phyloP scores from a whole-genome alignment of 2,888 invertebrate species.

The Nudaria mundana region DNA sequence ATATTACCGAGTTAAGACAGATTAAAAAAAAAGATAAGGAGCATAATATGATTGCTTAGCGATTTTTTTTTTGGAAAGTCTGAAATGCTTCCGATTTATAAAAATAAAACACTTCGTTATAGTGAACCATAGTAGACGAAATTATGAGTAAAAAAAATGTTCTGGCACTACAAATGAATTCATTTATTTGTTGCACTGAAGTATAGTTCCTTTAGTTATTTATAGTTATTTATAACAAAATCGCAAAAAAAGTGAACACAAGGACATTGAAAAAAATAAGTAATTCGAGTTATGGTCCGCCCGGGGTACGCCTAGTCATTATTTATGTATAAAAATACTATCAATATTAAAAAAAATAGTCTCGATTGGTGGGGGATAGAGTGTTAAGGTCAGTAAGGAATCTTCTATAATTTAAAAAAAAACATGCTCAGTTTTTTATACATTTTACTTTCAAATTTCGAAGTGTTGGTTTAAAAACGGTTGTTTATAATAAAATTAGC shows the following conservation, averaged over 20 bases:
- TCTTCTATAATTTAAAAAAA: slow-evolving; percentile 36
- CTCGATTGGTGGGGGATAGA: slow-evolving; percentile 52
- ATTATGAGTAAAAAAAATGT: slow-evolving; percentile 26
- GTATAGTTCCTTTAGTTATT: slow-evolving; percentile 79
- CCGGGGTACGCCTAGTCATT: slow-evolving; percentile 78
- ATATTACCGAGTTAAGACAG: slow-evolving; percentile 62
- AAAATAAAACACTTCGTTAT: slow-evolving; percentile 41
- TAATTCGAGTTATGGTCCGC: slow-evolving; percentile 66
- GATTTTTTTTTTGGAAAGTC: slow-evolving; percentile 56
- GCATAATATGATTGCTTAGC: slow-evolving; percentile 61
- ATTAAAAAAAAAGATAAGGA: slow-evolving; percentile 46
- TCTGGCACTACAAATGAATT: slow-evolving; percentile 27
- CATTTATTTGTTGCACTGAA: slow-evolving; percentile 65
- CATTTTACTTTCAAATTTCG: slow-evolving; percentile 23
- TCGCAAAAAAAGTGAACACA: slow-evolving; percentile 44
- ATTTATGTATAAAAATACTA: slow-evolving; percentile 68
- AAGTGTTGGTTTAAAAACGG: slow-evolving; percentile 23
- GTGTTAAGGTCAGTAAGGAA: slow-evolving; percentile 37
- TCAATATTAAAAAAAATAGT: slow-evolving; percentile 58
- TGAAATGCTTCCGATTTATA: slow-evolving; percentile 56
- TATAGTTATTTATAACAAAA: slow-evolving; percentile 66
- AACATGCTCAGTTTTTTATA: slow-evolving; percentile 45
- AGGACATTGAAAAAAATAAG: slow-evolving; percentile 37
- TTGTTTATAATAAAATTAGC: slow-evolving; percentile 35
- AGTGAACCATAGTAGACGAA: slow-evolving; percentile 37